Base-by-base conservation (phyloP, 1,140 invertebrate genomes). In the Neoseiulus cucumeris region DNA sequence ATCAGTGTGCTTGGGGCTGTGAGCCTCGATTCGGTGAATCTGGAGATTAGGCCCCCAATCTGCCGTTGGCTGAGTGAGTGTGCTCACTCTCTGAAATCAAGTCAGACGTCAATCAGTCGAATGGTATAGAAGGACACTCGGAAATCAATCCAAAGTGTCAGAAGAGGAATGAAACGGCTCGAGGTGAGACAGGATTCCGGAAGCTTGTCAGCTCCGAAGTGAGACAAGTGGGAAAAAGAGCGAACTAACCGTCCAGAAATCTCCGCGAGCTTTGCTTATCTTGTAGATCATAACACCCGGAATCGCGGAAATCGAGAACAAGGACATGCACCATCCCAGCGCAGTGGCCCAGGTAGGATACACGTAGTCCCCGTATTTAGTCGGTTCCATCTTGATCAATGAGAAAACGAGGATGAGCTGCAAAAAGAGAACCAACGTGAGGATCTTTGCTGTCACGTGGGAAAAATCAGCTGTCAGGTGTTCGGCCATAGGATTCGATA, bases 11-110 rank as follows among this genome's bases (percentile, higher is more conserved):
- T 72, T 72, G 20, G 70, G 70, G 55, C 66, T 68, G 44, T 70
- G 71, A 44, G 70, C 69, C 64, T 71, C 70, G 66, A 72, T 70
- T 22, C 71, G 69, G 22, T 71, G 70, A 65, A 70, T 65, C 64
- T 71, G 68, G 7, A 68, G 65, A 1, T 79, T 77, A 0, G 80
- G 81, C n/a, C 82, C 81, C 83, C 83, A 85, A 47, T 83, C 80
- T 0, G 80, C 75, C 1, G 81, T 83, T 0, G 84, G 83, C 41
- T 82, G 79, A 0, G 82, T 69, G 17, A 84, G 74, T 30, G 78
- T 76, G 18, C 78, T 77, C 9, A 80, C 78, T 71, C 79, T 78
- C 80, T 82, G 72, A 18, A 67, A 66, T 64, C 44, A 44, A 64
- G 4, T 39, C 33, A 39, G n/a, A n/a, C n/a, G n/a, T n/a, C n/a